These are phyloP conservation scores for Epirrhoe tristata DNA, from an alignment of 2,888 invertebrate genomes.

Conservation along the genomic window DNA sequence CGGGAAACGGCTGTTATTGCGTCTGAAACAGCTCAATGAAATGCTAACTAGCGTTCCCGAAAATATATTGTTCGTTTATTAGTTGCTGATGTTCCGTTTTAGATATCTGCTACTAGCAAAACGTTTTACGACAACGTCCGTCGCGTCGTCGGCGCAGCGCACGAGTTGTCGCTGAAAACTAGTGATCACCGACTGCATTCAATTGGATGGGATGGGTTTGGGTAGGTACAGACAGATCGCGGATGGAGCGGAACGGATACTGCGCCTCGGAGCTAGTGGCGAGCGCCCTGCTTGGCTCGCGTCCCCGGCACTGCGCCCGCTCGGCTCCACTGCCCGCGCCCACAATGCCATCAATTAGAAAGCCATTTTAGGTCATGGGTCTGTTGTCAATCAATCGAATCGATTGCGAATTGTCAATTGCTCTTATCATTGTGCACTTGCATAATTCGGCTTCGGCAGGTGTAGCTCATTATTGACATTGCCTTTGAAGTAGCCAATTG, in stretches of 20 bases:
- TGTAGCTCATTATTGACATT: constrained; percentile 10
- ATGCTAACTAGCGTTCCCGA: not conserved
- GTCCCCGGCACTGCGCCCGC: constrained; percentile 19
- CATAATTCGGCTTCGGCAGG: constrained; percentile 14
- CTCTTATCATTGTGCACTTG: constrained; percentile 31
- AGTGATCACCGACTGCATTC: constrained; percentile 1
- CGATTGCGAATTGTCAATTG: constrained; percentile 34
- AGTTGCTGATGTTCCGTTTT: not conserved
- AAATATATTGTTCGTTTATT: not conserved
- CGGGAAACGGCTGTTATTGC: not conserved
- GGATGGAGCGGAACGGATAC: not conserved
- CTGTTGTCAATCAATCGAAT: constrained; percentile 45
- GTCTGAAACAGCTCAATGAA: not conserved
- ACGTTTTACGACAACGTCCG: not conserved
- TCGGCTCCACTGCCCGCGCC: constrained; percentile 31
- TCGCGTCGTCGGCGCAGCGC: not conserved
- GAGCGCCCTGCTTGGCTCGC: not conserved
- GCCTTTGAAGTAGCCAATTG: constrained; percentile 20
- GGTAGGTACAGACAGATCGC: not conserved
- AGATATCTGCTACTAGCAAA: not conserved
- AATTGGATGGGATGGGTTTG: not conserved
- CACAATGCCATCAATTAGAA: constrained; percentile 53
- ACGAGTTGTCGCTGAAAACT: not conserved
- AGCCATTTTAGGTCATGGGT: constrained; percentile 44
- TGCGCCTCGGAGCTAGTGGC: not conserved